Evolutionary conservation across 2,797 vertebrate genomes (phyloP).

Genomic region (Bradypodion pumilum): DNA sequence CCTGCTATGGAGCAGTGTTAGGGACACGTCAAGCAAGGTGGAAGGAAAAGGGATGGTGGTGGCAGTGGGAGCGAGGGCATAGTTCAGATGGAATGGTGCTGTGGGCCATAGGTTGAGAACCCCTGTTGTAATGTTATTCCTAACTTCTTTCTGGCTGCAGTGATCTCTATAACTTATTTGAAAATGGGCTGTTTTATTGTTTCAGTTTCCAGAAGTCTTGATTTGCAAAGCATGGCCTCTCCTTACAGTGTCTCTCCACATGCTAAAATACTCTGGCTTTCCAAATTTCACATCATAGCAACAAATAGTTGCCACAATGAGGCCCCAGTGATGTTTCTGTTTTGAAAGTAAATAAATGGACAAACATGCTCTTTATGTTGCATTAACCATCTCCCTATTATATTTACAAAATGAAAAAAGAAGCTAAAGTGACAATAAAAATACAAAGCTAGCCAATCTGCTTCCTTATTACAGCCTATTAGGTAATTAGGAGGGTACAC

Average conservation of each 20-base stretch:
- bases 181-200: slow-evolving; percentile 52
- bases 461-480: slow-evolving; percentile 58
- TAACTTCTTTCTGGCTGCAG: background rate
- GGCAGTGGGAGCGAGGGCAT: too few species aligned
- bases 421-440: background rate
- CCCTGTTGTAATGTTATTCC: too few species aligned
- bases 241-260: slow-evolving; percentile 56
- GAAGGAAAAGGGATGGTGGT: too few species aligned
- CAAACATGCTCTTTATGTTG: slow-evolving; percentile 59
- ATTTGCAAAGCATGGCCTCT: slow-evolving; percentile 43
- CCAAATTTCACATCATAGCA: slow-evolving; percentile 40
- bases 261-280: slow-evolving; percentile 53
- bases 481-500: slow-evolving; percentile 62
- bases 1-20: too few species aligned
- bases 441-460: slow-evolving; percentile 61
- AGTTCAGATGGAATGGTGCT: too few species aligned
- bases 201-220: slow-evolving; percentile 51
- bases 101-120: too few species aligned
- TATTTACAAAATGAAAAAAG: slow-evolving; percentile 52
- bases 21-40: too few species aligned
- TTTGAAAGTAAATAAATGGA: slow-evolving; percentile 67
- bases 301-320: slow-evolving; percentile 62
- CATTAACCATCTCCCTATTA: slow-evolving; percentile 45
- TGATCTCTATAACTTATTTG: slow-evolving; percentile 53
- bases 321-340: slow-evolving; percentile 47